Percentiles rank a stretch among this genome's conserved stretches.
These are phyloP conservation scores for Sebastes reedi DNA, from an alignment of 2,797 vertebrate species.

Conservation along the genomic window DNA sequence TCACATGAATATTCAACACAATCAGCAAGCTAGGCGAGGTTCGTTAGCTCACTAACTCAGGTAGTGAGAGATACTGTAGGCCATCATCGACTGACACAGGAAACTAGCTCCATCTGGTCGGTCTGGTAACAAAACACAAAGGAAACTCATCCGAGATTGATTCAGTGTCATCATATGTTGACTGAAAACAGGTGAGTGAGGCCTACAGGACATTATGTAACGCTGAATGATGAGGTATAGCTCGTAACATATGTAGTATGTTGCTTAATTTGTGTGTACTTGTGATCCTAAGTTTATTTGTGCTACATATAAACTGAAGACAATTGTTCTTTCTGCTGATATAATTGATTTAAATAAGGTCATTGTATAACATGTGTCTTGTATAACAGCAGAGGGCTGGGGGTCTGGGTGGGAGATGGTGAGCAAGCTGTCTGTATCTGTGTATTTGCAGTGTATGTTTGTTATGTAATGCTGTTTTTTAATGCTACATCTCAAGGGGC, in stretches of 20 bases:
- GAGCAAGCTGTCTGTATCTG: no score
- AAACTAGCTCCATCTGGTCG: constrained; percentile 19
- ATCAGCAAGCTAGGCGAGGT: constrained; percentile 24
- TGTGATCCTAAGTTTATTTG: no score
- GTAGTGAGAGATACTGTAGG: constrained; percentile 7
- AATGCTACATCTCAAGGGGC: no score
- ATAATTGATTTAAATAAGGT: no score
- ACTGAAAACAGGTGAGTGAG: constrained; percentile 80
- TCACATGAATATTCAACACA: background rate
- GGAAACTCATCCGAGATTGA: constrained; percentile 21
- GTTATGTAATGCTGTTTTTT: no score
- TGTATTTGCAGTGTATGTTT: no score
- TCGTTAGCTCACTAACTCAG: constrained; percentile 35
- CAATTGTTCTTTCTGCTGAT: no score
- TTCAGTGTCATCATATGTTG: constrained; percentile 75
- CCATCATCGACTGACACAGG: constrained; percentile 13
- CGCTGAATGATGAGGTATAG: background rate
- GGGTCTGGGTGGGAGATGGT: no score
- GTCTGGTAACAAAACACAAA: constrained; percentile 1
- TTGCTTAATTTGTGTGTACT: no score
- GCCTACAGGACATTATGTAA: background rate
- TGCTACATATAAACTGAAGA: no score
- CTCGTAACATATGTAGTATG: background rate
- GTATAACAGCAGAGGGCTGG: no score
- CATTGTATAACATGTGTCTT: no score